These are phyloP conservation scores for Psettodes erumei DNA, from an alignment of 2,113 vertebrate species.

Conservation along the genomic window DNA sequence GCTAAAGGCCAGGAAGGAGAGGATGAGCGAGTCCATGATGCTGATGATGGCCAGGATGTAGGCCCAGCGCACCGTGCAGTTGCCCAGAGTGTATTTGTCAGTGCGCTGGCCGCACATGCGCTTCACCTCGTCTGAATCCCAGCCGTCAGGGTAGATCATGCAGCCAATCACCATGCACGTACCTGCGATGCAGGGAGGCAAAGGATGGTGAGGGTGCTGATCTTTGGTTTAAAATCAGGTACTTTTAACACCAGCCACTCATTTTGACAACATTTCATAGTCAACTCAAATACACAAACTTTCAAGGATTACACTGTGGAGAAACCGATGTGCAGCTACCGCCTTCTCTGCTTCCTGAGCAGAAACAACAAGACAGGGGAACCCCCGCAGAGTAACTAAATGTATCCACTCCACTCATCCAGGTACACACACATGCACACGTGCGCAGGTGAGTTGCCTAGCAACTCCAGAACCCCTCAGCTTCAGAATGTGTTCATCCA, in stretches of 20 bases:
- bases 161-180: conserved; percentile 95
- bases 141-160: conserved; percentile 96
- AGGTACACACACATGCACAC: conserved; percentile 15
- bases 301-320: background rate
- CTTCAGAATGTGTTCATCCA: conserved; percentile 49
- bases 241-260: background rate
- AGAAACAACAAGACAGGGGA: background rate
- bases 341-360: background rate
- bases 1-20: conserved; percentile 94
- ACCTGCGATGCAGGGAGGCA: conserved; percentile 74
- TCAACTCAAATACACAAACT: background rate
- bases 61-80: conserved; percentile 98
- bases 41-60: conserved; percentile 98
- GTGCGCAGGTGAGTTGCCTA: conserved; percentile 43
- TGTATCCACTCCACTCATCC: background rate
- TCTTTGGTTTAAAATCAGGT: background rate
- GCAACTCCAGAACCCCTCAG: conserved; percentile 53
- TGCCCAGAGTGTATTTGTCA: conserved; percentile 95
- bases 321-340: background rate
- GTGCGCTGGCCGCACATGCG: conserved; percentile 95
- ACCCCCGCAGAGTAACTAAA: conserved; percentile 19
- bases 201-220: background rate
- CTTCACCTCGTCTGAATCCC: conserved; percentile 93
- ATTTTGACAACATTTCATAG: background rate
- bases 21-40: conserved; percentile 93